phyloP scores from a whole-genome alignment of 2,797 vertebrate species.

The Pygocentrus nattereri region DNA sequence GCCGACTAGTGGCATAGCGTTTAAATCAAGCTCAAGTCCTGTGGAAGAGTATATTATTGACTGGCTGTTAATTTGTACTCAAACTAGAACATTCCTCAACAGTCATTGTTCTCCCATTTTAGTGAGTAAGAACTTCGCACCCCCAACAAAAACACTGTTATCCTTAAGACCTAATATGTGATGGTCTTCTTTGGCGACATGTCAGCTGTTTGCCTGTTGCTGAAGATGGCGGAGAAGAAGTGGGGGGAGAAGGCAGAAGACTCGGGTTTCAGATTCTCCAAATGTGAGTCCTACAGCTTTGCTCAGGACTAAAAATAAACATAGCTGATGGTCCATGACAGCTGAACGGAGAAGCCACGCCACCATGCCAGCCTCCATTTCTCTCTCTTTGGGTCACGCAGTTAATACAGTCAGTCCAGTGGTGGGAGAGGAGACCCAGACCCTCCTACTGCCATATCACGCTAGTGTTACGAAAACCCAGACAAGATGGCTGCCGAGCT shows the following conservation, averaged over 20 bases:
- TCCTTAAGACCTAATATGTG: slow-evolving; percentile 9
- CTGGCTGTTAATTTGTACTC: neutral
- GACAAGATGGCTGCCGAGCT: slow-evolving; percentile 86
- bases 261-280: slow-evolving; percentile 76
- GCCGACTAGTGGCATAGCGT: neutral
- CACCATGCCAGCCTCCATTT: slow-evolving; percentile 59
- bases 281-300: slow-evolving; percentile 77
- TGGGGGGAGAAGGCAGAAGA: slow-evolving; percentile 26
- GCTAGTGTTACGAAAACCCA: slow-evolving; percentile 23
- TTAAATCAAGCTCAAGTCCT: neutral
- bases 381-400: slow-evolving; percentile 59
- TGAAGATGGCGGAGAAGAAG: slow-evolving; percentile 55
- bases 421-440: slow-evolving; percentile 55
- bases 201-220: slow-evolving; percentile 81
- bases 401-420: slow-evolving; percentile 64
- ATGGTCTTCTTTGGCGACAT: slow-evolving; percentile 52
- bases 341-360: slow-evolving; percentile 73
- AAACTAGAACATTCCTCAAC: neutral
- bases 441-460: slow-evolving; percentile 52
- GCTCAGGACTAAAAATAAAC: slow-evolving; percentile 85
- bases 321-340: slow-evolving; percentile 77
- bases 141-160: slow-evolving; percentile 1
- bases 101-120: neutral
- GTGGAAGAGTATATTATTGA: too few relatives aligned
- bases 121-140: neutral